Percentiles rank a stretch among this genome's conserved stretches.
These are phyloP conservation scores for Sinocyclocheilus maitianheensis DNA, from an alignment of 2,113 vertebrate species.

Conservation along the genomic window DNA sequence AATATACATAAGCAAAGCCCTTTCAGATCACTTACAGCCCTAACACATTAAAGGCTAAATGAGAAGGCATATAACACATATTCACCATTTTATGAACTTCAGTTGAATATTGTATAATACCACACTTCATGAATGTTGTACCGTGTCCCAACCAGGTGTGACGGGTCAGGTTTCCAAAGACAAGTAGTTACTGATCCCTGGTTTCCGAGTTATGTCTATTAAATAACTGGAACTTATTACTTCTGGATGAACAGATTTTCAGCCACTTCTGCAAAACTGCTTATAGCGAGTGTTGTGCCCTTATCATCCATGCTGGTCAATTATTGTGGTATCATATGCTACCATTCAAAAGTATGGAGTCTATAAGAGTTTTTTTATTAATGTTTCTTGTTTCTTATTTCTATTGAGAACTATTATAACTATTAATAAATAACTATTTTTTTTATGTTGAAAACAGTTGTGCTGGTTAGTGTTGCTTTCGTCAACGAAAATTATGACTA, in stretches of 20 bases:
- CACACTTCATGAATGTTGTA: not conserved
- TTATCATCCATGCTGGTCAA: not conserved
- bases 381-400: too few relatives aligned
- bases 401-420: too few relatives aligned
- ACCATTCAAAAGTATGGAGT: too few relatives aligned
- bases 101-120: not conserved
- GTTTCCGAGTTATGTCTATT: not conserved
- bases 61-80: not conserved
- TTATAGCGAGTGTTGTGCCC: not conserved
- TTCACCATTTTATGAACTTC: not conserved
- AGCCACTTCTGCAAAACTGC: not conserved
- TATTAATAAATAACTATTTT: too few relatives aligned
- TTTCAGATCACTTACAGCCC: not conserved
- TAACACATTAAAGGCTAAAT: not conserved
- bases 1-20: conserved; percentile 10
- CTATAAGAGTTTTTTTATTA: too few relatives aligned
- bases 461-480: too few relatives aligned
- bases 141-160: not conserved
- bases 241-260: too few relatives aligned
- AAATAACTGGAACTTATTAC: too few relatives aligned
- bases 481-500: too few relatives aligned
- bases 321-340: not conserved
- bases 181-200: not conserved
- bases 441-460: too few relatives aligned
- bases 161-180: conserved; percentile 5